phyloP scores from a whole-genome alignment of 1,140 invertebrate species.

The Halesus radiatus region DNA sequence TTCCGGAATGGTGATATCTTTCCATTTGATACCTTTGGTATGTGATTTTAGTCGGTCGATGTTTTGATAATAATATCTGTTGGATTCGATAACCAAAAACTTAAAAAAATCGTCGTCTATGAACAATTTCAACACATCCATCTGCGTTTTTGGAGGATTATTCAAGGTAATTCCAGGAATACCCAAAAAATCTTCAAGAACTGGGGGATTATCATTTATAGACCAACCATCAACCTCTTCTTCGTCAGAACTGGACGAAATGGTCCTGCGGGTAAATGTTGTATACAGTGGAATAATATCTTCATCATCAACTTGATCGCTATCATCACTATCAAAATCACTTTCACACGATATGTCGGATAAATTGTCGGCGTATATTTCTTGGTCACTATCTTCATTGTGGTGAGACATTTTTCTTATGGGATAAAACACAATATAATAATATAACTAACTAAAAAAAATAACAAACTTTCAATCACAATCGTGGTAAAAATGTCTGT shows the following conservation, averaged over 20 bases:
- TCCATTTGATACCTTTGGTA: constrained; percentile 7
- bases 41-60: not conserved
- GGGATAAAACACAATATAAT: no score
- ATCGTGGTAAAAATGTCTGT: no score
- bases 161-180: constrained; percentile 14
- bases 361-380: constrained; percentile 22
- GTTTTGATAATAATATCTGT: not conserved
- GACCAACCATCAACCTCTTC: constrained; percentile 24
- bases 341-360: constrained; percentile 24
- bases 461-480: no score
- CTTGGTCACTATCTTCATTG: constrained; percentile 1
- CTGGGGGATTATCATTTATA: constrained; percentile 14
- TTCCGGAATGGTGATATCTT: not conserved
- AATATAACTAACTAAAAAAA: no score
- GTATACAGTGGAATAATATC: constrained; percentile 16
- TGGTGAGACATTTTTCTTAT: no score
- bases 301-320: not conserved
- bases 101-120: constrained; percentile 2
- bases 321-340: constrained; percentile 8
- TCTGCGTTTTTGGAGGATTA: constrained; percentile 2
- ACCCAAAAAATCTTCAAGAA: constrained; percentile 25
- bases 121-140: not conserved
- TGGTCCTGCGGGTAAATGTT: constrained; percentile 24
- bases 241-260: constrained; percentile 25
- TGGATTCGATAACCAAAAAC: not conserved